Percentiles rank a stretch among this genome's conserved stretches.
Evolutionary conservation across 1,140 invertebrate genomes (phyloP).

Genomic region (Bactericera cockerelli): DNA sequence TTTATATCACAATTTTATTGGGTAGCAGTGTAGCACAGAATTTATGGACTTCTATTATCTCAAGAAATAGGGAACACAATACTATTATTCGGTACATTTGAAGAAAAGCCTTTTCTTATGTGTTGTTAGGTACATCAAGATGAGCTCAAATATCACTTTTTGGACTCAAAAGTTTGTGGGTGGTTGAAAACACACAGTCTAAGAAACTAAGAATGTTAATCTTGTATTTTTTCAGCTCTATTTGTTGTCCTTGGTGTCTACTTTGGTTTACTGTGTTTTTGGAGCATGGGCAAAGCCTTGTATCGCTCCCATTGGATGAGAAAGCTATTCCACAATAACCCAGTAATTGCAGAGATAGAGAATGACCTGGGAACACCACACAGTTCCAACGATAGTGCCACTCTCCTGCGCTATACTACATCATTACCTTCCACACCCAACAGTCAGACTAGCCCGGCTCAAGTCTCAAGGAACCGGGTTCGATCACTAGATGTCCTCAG

Average conservation of each 20-base stretch:
- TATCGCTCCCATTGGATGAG: not conserved
- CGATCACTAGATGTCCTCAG: not conserved
- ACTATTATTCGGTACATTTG: too few species aligned
- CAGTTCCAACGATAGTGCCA: too few species aligned
- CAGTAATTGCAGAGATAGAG: not conserved
- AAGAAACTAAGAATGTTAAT: too few species aligned
- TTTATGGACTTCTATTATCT: too few species aligned
- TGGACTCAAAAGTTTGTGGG: too few species aligned
- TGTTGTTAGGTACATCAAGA: too few species aligned
- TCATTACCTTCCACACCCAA: not conserved
- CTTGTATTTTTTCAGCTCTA: not conserved
- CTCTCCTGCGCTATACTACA: conserved; percentile 9
- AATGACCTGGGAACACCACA: not conserved
- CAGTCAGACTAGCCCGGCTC: not conserved
- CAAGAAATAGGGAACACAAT: too few species aligned
- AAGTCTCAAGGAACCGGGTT: not conserved
- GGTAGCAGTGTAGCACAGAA: too few species aligned
- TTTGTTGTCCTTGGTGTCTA: not conserved
- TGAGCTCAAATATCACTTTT: too few species aligned
- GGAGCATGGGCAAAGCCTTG: not conserved
- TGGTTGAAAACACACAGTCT: too few species aligned
- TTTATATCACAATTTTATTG: too few species aligned
- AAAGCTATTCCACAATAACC: not conserved
- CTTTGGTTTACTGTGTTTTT: not conserved
- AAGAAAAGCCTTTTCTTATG: too few species aligned